Evolutionary conservation across 2,888 invertebrate species (phyloP).

Genomic region (Tiliacea aurago): DNA sequence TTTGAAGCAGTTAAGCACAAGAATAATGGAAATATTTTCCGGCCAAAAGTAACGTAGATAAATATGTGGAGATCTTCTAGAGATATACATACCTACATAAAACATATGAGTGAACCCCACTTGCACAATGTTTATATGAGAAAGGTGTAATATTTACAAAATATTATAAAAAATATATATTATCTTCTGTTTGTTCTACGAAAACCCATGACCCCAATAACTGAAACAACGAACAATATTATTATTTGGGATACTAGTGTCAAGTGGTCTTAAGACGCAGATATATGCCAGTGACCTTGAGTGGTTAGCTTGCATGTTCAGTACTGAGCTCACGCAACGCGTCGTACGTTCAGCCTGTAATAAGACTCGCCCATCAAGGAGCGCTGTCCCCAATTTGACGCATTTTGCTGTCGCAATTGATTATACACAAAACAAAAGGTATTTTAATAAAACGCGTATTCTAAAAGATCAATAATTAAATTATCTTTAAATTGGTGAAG

Average conservation of each 20-base stretch:
- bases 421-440: no score
- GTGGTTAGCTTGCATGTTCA: no score
- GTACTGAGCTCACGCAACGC: no score
- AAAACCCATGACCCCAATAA: slow-evolving; percentile 29
- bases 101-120: background rate
- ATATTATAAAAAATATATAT: slow-evolving; percentile 13
- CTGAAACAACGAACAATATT: slow-evolving; percentile 3
- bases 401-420: no score
- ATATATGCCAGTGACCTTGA: no score
- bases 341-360: no score
- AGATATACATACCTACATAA: background rate
- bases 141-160: slow-evolving; percentile 28
- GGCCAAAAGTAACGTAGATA: slow-evolving; percentile 8
- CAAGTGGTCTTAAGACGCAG: slow-evolving; percentile 16
- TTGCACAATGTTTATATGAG: slow-evolving; percentile 21
- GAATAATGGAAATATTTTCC: slow-evolving; percentile 17
- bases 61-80: slow-evolving; percentile 16
- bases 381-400: no score
- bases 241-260: slow-evolving; percentile 27
- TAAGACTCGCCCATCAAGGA: no score
- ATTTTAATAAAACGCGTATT: no score
- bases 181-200: slow-evolving; percentile 3
- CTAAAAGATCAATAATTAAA: no score
- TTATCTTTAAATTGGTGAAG: no score
- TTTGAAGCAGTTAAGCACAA: slow-evolving; percentile 17